phyloP scores from a whole-genome alignment of 2,888 invertebrate species.

The Heliconius erato region DNA sequence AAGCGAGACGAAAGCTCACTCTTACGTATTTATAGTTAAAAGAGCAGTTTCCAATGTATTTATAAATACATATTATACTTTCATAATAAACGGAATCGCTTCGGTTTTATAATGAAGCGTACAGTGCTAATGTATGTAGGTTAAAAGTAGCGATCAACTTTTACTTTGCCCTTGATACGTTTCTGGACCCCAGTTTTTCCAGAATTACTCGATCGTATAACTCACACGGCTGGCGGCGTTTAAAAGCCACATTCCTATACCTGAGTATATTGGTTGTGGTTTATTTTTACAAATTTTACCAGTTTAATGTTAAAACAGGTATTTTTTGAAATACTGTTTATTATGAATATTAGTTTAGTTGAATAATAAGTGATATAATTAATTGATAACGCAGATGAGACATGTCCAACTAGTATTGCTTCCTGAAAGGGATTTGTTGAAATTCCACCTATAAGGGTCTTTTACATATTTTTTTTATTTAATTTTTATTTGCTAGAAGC shows the following conservation, averaged over 20 bases:
- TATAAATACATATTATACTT: constrained; percentile 5
- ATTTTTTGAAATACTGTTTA: neutral
- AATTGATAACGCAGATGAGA: neutral
- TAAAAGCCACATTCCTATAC: constrained; percentile 36
- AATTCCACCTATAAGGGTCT: neutral
- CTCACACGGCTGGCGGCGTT: constrained; percentile 11
- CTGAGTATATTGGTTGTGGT: neutral
- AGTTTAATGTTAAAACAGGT: neutral
- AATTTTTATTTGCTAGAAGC: neutral
- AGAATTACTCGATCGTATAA: constrained; percentile 34
- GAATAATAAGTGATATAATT: constrained; percentile 3
- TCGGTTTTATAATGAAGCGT: constrained; percentile 34
- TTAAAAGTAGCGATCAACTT: constrained; percentile 58
- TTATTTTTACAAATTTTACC: constrained; percentile 5
- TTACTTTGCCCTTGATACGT: constrained; percentile 63
- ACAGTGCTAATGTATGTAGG: constrained; percentile 25
- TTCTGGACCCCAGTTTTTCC: constrained; percentile 49
- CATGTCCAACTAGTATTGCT: neutral
- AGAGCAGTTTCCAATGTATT: constrained; percentile 18
- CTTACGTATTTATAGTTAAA: constrained; percentile 15
- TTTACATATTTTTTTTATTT: neutral
- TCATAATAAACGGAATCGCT: constrained; percentile 35
- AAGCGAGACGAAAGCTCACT: neutral
- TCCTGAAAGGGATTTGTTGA: neutral
- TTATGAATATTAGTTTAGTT: neutral